Evolutionary conservation across 2,888 invertebrate species (phyloP), one percentile per base, ranked within the genome.

Genomic region (Thymelicus sylvestris): DNA sequence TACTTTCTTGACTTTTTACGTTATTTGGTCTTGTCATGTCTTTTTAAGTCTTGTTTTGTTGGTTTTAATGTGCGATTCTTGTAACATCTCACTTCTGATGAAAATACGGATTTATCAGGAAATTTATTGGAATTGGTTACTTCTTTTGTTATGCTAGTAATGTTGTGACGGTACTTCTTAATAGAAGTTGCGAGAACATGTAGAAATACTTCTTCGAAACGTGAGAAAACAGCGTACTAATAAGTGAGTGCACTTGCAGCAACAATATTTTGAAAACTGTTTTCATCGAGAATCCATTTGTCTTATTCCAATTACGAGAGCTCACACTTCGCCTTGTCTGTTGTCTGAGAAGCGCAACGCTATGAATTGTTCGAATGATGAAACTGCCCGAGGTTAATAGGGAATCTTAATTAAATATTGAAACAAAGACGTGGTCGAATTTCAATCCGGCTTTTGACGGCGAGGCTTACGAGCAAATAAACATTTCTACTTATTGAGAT

Each of bases 251-350:
- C n/a, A n/a, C n/a, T n/a, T n/a, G 41, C 66, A 57, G 44, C 31
- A 66, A 24, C 66, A 57, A 47, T 67, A 52, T 52, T 62, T 52
- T 61, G 61, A 57, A n/a, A 69, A 64, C 47, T 48, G 57, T 50
- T 64, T 65, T 60, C 38, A 65, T 64, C 48, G 39, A 15, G 39
- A 64, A 69, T 5, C 24, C 69, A 69, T 69, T 69, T 64, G 64
- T 65, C 59, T 65, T 65, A 69, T 59, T 64, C 64, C 69, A 69
- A 69, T 69, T 69, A 63, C 64, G 68, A 55, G 15, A 24, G 12
- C 55, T 24, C 66, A 13, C 44, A 57, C 31, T 69, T 19, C 68
- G 62, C 48, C 52, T 48, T 52, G 12, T 31, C 62, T 15, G 48
- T 63, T 47, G 44, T 62, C 47, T 13, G 44, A 57, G 31, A 13